Evolutionary conservation across 2,888 invertebrate species (phyloP), one percentile per base, ranked within the genome.

Genomic region (Ichneumoninae sp.): DNA sequence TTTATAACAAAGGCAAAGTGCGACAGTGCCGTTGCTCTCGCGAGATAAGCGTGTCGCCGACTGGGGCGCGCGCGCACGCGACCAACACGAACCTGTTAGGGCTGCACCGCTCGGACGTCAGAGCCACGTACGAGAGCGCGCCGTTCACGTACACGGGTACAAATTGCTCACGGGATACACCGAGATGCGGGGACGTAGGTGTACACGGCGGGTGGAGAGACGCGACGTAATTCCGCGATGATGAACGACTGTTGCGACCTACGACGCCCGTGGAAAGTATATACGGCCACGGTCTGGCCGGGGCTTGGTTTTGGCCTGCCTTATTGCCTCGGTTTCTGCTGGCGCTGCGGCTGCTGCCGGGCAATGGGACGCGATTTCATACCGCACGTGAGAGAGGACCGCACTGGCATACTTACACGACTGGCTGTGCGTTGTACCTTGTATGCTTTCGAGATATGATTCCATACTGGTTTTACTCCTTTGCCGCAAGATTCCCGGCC

Each of bases 21-120:
- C 77, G 68, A 81, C 73, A 82, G 84, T 84, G 83, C 52, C 76
- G 83, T 74, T 77, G 57, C 82, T 81, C 83, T 82, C 74, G 79
- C 83, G 85, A 85, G 87, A 87, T 87, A 87, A 87, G 83, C 86
- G 81, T 77, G 78, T 85, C 75, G 65, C 69, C 73, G 44, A 47
- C 3, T 0, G 16, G 13, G 16, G 13, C 75, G 83, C 47, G 54
- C 47, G 30, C 16, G 76, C 57, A 83, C 77, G 50, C 70, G 75
- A 74, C 16, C 52, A 79, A 83, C 83, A 69, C 77, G 70, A 70
- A 86, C 63, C 22, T 69, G 36, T 33, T 40, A 1, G 36, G 30
- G 26, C 54, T 16, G 63, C 30, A 16, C 16, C 30, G 7, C n/a
- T 30, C n/a, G 33, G 63, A 10, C 30, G 4, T 44, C 33, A 16